Conservation (phyloP, 1,140 invertebrate species). For the Notospermus geniculatus region DNA sequence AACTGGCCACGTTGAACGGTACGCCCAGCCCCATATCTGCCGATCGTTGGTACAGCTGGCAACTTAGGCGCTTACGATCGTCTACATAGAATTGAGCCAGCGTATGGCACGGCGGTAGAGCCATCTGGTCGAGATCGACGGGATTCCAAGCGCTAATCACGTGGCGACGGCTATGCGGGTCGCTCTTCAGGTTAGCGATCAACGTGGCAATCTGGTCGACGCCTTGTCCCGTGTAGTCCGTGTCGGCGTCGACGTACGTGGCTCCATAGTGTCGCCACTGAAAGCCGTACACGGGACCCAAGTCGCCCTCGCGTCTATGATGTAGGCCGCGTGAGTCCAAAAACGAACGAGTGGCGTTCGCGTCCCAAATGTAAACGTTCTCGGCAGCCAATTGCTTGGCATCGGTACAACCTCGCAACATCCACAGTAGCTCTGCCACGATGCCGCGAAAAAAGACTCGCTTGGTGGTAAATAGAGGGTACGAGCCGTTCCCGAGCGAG, state of each 20-base stretch:
- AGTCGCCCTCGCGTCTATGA: constrained; percentile 88
- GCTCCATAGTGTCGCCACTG: constrained; percentile 99
- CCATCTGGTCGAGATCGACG: constrained; percentile 52
- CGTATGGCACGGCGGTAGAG: background rate
- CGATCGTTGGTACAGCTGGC: background rate
- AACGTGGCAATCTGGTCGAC: constrained; percentile 85
- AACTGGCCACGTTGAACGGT: constrained; percentile 1
- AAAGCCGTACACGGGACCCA: constrained; percentile 98
- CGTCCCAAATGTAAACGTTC: constrained; percentile 95
- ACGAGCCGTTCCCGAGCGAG: constrained; percentile 69
- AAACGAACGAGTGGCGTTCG: constrained; percentile 87
- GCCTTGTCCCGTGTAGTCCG: constrained; percentile 83
- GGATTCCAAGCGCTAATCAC: constrained; percentile 97
- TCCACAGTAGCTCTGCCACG: constrained; percentile 87
- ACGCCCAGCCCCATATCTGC: background rate
- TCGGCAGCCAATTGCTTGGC: constrained; percentile 81
- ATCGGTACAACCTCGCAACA: constrained; percentile 90
- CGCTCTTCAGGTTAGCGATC: constrained; percentile 70
- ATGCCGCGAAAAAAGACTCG: constrained; percentile 90
- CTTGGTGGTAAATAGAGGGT: constrained; percentile 96
- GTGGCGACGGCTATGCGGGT: constrained; percentile 82
- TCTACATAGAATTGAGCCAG: background rate
- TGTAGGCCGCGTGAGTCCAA: constrained; percentile 84
- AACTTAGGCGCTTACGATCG: background rate
- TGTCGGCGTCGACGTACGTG: constrained; percentile 78